Evolutionary conservation across 2,113 vertebrate species (phyloP), one percentile per base, ranked within the genome.

Genomic region (Australoheros scitulus): DNA sequence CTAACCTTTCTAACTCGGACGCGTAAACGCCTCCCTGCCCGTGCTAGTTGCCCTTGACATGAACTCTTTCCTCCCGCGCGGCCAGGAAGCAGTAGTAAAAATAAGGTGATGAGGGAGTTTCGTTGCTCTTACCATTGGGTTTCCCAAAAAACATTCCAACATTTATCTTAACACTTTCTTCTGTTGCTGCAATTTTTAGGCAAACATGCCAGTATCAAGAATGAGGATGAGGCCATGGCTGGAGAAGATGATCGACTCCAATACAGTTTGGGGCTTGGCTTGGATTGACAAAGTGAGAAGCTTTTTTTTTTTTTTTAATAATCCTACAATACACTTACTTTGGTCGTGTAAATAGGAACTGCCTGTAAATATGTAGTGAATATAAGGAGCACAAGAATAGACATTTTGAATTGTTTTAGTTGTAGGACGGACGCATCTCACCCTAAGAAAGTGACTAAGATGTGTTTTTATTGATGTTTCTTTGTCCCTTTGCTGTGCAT

Each of bases 161-260:
- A 2, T 79, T 58, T 43, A 9, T 74, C 82, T 85, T n/a, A 92
- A 20, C 1, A 8, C 10, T 29, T 38, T 77, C n/a, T 8, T 77
- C 57, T 77, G 3, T 18, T 57, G 60, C 29, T 81, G 43, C 11
- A 20, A 24, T 20, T 70, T 89, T 72, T 11, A 94, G 95, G 87
- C 41, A 83, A 93, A 79, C 85, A 99, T 99, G 98, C 98, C 98
- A 0, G 96, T 97, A 74, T 82, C 96, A 72, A 95, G 98, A 87
- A 97, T 98, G 97, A 97, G 97, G 85, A 98, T 99, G 98, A 96
- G 97, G 60, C 98, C 97, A 14, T 99, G 98, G 98, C 55, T 99
- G 93, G 97, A 98, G 94, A 82, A 87, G 86, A 96, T 97, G 94
- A 99, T 99, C 84, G 94, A 98, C 18, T 97, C 97, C 43, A 96